A percentile compares a stretch with the other conserved stretches of the same genome.
phyloP scores from a whole-genome alignment of 2,113 vertebrate species.

The Poeciliopsis turrubarensis region DNA sequence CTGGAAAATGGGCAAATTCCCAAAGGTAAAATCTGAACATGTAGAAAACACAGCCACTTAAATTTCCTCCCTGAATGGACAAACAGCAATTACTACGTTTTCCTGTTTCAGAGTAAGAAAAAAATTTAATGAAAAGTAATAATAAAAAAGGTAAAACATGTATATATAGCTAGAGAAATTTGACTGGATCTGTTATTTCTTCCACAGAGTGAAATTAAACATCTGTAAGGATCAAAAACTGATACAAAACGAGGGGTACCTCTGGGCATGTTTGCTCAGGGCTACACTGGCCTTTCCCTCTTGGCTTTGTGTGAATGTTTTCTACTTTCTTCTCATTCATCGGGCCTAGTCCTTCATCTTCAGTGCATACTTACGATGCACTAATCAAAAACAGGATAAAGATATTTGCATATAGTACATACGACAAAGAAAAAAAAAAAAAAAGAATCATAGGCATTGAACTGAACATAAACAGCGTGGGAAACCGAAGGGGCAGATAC shows the following conservation, averaged over 20 bases:
- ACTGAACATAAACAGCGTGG: conserved; percentile 88
- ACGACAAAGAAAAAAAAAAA: conserved; percentile 66
- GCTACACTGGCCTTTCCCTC: conserved; percentile 99
- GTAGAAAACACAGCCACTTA: conserved; percentile 44
- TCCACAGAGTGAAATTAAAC: conserved; percentile 71
- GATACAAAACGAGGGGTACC: conserved; percentile 96
- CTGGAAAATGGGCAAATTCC: conserved; percentile 54
- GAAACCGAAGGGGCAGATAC: conserved; percentile 80
- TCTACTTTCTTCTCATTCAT: conserved; percentile 93
- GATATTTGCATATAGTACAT: conserved; percentile 75
- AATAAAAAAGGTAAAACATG: conserved; percentile 34
- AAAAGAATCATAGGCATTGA: conserved; percentile 70
- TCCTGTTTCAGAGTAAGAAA: conserved; percentile 39
- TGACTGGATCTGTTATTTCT: conserved; percentile 54
- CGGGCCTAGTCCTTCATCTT: conserved; percentile 95
- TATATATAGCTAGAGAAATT: conserved; percentile 60
- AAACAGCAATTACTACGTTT: conserved; percentile 41
- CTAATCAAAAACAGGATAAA: conserved; percentile 94
- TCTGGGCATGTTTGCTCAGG: conserved; percentile 97
- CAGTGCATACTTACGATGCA: conserved; percentile 99
- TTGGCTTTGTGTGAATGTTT: conserved; percentile 91
- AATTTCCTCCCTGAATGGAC: conserved; percentile 25
- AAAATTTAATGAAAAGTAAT: conserved; percentile 1
- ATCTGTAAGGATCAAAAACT: conserved; percentile 73
- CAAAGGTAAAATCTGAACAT: conserved; percentile 20